These are phyloP conservation scores for Sinotaia quadrata DNA, from an alignment of 2,888 invertebrate genomes.

Conservation along the genomic window DNA sequence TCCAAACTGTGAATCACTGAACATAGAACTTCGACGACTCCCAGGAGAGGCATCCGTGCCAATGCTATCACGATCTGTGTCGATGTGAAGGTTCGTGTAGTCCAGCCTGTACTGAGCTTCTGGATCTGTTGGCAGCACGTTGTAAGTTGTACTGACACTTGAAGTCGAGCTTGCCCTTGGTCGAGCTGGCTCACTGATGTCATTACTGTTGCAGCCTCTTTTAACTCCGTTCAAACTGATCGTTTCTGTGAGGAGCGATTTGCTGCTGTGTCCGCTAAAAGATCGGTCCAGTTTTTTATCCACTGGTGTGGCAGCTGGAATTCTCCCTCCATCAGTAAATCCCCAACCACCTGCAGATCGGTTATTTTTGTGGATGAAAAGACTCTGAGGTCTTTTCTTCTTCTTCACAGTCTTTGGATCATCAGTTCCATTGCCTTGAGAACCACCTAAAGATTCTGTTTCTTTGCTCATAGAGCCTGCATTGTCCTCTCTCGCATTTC, in stretches of 20 bases:
- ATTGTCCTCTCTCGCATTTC: not conserved
- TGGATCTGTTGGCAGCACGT: slow-evolving; percentile 37
- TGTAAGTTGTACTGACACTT: slow-evolving; percentile 34
- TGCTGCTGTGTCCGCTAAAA: not conserved
- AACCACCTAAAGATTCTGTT: not conserved
- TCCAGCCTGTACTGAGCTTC: slow-evolving; percentile 56
- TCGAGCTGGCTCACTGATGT: slow-evolving; percentile 19
- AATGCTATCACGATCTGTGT: slow-evolving; percentile 51
- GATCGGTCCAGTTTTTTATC: slow-evolving; percentile 1
- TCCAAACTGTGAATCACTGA: slow-evolving; percentile 7
- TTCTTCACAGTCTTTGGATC: not conserved
- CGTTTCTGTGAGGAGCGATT: not conserved
- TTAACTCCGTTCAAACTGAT: not conserved
- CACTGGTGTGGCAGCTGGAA: no score
- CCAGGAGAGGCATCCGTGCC: slow-evolving; percentile 7
- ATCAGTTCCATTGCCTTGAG: not conserved
- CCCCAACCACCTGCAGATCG: not conserved
- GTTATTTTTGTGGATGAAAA: not conserved
- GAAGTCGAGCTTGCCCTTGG: slow-evolving; percentile 1
- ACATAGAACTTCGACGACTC: slow-evolving; percentile 24
- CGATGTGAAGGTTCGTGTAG: slow-evolving; percentile 57
- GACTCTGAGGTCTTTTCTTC: slow-evolving; percentile 26
- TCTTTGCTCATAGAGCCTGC: not conserved
- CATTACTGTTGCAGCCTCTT: not conserved
- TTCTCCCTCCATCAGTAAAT: no score